phyloP scores from a whole-genome alignment of 2,113 vertebrate genomes.

The Caracal caracal region DNA sequence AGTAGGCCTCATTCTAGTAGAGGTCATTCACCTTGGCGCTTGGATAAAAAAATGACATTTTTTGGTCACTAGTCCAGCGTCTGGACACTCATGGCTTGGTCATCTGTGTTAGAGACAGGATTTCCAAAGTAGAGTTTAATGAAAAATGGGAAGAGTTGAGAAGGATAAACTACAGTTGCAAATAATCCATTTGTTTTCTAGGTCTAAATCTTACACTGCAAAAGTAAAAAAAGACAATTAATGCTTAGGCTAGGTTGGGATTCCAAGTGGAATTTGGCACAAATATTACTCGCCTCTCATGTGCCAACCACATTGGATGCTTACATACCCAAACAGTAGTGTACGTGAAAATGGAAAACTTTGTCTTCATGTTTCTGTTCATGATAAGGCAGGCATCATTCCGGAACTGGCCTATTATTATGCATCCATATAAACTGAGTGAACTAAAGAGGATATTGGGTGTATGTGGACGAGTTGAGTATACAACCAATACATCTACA shows the following conservation, averaged over 20 bases:
- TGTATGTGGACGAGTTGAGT: background rate
- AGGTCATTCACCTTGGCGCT: background rate
- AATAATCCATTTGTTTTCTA: slow-evolving; percentile 28
- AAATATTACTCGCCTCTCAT: slow-evolving; percentile 12
- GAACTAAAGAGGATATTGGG: background rate
- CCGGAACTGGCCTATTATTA: slow-evolving; percentile 41
- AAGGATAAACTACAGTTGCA: background rate
- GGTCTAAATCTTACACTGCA: background rate
- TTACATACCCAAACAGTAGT: slow-evolving; percentile 32
- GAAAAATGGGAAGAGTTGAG: background rate
- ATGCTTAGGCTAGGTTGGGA: background rate
- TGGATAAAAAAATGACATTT: background rate
- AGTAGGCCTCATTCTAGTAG: background rate
- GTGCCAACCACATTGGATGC: slow-evolving; percentile 46
- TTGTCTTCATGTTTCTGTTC: slow-evolving; percentile 57
- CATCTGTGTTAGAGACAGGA: background rate
- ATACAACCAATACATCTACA: background rate
- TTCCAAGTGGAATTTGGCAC: slow-evolving; percentile 42
- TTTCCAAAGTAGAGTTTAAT: background rate
- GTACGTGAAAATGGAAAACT: slow-evolving; percentile 60
- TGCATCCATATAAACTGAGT: slow-evolving; percentile 14
- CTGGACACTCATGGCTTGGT: background rate
- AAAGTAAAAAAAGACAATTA: background rate
- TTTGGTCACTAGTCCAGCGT: background rate
- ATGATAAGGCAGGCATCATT: slow-evolving; percentile 42